Percentiles rank a stretch among this genome's conserved stretches.
Conservation (phyloP, 2,888 invertebrate genomes). For the Oligia latruncula region DNA sequence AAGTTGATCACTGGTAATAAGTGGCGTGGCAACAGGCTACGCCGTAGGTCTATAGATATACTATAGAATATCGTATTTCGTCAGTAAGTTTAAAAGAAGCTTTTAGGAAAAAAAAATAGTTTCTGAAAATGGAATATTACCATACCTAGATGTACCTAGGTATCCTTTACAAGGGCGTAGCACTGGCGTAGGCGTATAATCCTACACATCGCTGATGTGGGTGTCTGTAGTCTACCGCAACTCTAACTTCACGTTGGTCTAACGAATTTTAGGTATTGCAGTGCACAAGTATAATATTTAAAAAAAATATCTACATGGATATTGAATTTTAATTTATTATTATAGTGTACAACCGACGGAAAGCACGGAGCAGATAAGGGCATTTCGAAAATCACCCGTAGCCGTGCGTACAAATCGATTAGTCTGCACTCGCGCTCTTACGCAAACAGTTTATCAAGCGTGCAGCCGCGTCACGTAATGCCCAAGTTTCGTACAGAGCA, state of each 20-base stretch:
- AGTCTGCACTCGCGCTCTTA: slow-evolving; percentile 82
- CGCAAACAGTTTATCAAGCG: slow-evolving; percentile 87
- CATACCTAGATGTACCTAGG: not conserved
- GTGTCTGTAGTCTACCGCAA: not conserved
- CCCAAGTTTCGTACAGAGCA: slow-evolving; percentile 76
- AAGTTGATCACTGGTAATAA: not conserved
- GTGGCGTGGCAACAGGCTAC: not conserved
- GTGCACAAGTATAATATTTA: slow-evolving; percentile 28
- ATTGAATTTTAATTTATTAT: slow-evolving; percentile 72
- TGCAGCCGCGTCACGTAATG: slow-evolving; percentile 86
- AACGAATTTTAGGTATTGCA: not conserved
- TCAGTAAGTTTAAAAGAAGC: not conserved
- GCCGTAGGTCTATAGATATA: not conserved
- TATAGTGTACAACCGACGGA: slow-evolving; percentile 71
- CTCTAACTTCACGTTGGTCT: not conserved
- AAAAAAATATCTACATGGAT: slow-evolving; percentile 55
- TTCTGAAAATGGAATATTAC: not conserved
- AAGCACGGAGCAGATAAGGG: slow-evolving; percentile 82
- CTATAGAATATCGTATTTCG: not conserved
- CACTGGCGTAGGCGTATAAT: no score
- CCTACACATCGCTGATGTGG: not conserved
- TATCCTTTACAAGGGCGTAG: not conserved
- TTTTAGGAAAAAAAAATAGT: not conserved
- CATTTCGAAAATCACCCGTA: slow-evolving; percentile 86
- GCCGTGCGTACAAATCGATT: slow-evolving; percentile 87